These are phyloP conservation scores for Chironomus striatipennis DNA, from an alignment of 1,140 invertebrate species.

Conservation along the genomic window DNA sequence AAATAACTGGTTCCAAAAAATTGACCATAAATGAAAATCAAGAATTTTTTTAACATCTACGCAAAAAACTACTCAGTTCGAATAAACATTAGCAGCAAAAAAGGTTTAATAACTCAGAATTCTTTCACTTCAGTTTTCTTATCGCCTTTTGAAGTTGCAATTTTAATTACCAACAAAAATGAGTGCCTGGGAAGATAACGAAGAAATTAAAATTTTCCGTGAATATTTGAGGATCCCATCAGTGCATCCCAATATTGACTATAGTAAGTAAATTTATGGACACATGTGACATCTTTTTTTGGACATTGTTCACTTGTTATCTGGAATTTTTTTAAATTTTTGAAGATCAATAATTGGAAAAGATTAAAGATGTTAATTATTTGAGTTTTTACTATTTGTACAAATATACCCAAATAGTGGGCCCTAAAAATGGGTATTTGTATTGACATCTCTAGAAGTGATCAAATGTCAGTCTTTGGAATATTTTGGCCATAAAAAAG, in stretches of 20 bases:
- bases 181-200: constrained; percentile 42
- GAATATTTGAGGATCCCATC: constrained; percentile 72
- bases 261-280: constrained; percentile 49
- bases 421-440: too few species aligned
- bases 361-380: neutral
- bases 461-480: too few species aligned
- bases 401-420: too few species aligned
- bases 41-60: too few species aligned
- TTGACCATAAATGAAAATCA: neutral
- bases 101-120: too few species aligned
- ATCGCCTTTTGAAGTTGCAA: too few species aligned
- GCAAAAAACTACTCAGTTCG: too few species aligned
- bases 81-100: too few species aligned
- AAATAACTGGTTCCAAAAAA: neutral
- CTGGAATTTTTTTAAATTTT: neutral
- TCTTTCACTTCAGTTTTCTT: too few species aligned
- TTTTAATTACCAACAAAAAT: neutral
- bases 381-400: too few species aligned
- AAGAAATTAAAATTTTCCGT: constrained; percentile 64
- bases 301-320: constrained; percentile 13
- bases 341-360: neutral
- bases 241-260: constrained; percentile 73
- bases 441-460: neutral
- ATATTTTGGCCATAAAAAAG: too few species aligned
- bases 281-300: neutral